Base-by-base conservation (phyloP, 2,888 invertebrate genomes). In the Odiellus spinosus region DNA sequence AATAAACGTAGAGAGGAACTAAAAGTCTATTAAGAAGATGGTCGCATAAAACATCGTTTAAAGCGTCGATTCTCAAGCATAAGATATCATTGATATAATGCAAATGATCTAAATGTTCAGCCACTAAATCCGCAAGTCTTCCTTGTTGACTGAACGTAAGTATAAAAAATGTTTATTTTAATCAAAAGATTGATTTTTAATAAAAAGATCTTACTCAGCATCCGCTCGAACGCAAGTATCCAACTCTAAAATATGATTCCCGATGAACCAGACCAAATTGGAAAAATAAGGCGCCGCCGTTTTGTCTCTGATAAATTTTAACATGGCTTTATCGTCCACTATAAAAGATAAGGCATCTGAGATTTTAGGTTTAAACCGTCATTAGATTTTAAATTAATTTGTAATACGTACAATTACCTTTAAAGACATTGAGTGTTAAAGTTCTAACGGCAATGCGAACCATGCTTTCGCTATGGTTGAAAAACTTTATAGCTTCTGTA, bases 391-490 rank as follows among this genome's bases (percentile, higher is more conserved):
- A 6, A 26, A 26, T 26, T 26, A 26, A 26, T 26, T n/a, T n/a
- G n/a, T 26, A 26, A 26, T 26, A 26, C 15, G 14, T 12, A 39
- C 20, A 40, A 50, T 41, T 58, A 69, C 70, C 71, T 61, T 65
- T 65, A 63, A 93, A 98, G 1, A 99, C 95, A 69, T 98, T 99
- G 38, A 99, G 73, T 1, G 96, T 93, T 53, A 99, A 76, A 11
- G 96, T 98, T 50, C 98, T 74, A 12, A 98, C 98, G 2, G 98
- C 98, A 58, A 98, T 99, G 42, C 98, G 76, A 33, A 98, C 96
- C 98, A 98, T 98, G 34, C 88, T 86, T 69, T 98, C 98, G 0
- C 87, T 81, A 68, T 98, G 96, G 66, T 98, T 95, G 71, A 96
- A 98, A 71, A 98, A 95, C 67, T 96, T 96, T 52, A 99, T 91